Percentiles rank a stretch among this genome's conserved stretches.
Evolutionary conservation across 2,113 vertebrate genomes (phyloP).

Genomic region (Paradoxurus hermaphroditus): DNA sequence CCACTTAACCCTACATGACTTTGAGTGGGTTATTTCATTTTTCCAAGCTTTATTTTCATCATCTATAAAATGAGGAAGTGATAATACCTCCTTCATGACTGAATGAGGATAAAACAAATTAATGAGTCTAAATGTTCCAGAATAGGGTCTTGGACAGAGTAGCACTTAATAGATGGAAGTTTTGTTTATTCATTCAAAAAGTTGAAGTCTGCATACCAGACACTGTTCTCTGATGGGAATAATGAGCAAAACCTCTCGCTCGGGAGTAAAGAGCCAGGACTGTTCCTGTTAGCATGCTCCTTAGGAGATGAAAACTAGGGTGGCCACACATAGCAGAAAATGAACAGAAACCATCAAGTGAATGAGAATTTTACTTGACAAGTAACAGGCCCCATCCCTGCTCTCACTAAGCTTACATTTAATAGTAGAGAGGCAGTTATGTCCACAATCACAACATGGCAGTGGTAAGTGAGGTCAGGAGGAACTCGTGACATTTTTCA

Average conservation of each 20-base stretch:
- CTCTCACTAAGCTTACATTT: neutral
- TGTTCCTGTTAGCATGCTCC: neutral
- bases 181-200: slow-evolving; percentile 13
- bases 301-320: neutral
- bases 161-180: neutral
- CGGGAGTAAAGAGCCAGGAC: no score
- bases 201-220: neutral
- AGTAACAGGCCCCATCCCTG: neutral
- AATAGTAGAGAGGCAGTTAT: neutral
- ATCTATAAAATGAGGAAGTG: neutral
- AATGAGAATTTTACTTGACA: neutral
- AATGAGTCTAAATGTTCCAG: neutral
- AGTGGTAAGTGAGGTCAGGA: neutral
- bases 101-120: neutral
- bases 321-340: neutral
- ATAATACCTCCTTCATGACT: neutral
- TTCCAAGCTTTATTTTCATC: neutral
- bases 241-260: neutral
- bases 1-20: neutral
- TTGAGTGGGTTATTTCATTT: neutral
- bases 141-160: neutral
- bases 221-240: neutral
- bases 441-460: no score
- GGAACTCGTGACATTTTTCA: neutral
- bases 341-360: neutral